phyloP scores from a whole-genome alignment of 2,888 invertebrate species.

The Amiota minor region DNA sequence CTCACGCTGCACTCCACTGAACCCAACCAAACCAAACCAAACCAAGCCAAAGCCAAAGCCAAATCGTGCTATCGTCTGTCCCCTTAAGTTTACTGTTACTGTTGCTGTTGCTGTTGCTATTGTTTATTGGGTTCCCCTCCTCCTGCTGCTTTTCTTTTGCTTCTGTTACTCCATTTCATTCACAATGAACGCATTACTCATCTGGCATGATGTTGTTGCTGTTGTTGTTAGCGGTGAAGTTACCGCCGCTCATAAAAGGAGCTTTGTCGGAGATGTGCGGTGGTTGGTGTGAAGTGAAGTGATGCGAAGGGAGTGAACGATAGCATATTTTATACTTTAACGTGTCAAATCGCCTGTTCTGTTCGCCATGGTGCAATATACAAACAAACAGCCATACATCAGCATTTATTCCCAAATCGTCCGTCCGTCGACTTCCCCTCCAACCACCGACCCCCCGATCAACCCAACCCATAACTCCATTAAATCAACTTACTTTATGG shows the following conservation, averaged over 20 bases:
- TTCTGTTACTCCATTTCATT: conserved; percentile 21
- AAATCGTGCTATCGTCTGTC: conserved; percentile 27
- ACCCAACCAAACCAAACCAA: conserved; percentile 48
- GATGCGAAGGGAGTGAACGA: background rate
- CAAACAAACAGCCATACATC: conserved; percentile 52
- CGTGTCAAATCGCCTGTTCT: conserved; percentile 63
- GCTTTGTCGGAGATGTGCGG: too few species aligned
- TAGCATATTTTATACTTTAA: conserved; percentile 69
- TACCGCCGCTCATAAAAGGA: conserved; percentile 3
- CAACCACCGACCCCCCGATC: too few species aligned
- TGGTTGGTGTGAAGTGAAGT: background rate
- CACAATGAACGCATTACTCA: conserved; percentile 58
- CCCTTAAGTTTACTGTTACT: conserved; percentile 10
- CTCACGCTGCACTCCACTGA: background rate
- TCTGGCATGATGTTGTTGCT: conserved; percentile 34
- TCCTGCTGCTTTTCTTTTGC: background rate
- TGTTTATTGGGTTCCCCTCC: too few species aligned
- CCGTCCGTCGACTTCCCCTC: too few species aligned
- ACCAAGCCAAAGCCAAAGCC: conserved; percentile 41
- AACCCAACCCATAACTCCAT: too few species aligned
- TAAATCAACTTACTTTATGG: too few species aligned
- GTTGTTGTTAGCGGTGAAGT: background rate
- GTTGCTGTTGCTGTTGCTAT: too few species aligned
- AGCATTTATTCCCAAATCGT: conserved; percentile 56
- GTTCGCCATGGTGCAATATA: conserved; percentile 28